Conservation (phyloP, 2,797 vertebrate species). For the Phataginus tetradactyla region DNA sequence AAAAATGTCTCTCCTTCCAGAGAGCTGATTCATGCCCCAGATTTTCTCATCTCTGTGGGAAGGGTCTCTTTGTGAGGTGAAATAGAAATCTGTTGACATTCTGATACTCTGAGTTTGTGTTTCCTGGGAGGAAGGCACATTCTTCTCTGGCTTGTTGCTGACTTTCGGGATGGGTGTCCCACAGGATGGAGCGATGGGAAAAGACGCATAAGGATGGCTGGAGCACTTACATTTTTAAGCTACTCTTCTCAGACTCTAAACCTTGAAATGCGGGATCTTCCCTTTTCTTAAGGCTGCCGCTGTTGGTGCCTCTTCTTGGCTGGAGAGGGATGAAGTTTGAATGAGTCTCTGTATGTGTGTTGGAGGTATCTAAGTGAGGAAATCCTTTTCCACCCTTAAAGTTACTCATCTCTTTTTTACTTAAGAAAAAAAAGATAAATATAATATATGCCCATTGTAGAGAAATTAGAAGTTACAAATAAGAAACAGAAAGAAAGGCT, state of each 20-base stretch:
- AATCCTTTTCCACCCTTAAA: slow-evolving; percentile 63
- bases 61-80: slow-evolving; percentile 41
- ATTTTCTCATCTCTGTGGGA: slow-evolving; percentile 42
- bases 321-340: slow-evolving; percentile 67
- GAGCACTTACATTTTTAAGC: slow-evolving; percentile 56
- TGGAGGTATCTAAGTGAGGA: slow-evolving; percentile 40
- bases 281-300: slow-evolving; percentile 1
- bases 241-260: neutral
- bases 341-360: slow-evolving; percentile 72
- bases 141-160: slow-evolving; percentile 49
- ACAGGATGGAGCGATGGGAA: neutral
- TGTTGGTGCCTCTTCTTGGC: slow-evolving; percentile 63
- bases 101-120: slow-evolving; percentile 54
- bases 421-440: neutral
- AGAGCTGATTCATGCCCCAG: slow-evolving; percentile 67
- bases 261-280: neutral
- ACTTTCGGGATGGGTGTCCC: slow-evolving; percentile 50
- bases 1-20: slow-evolving; percentile 69
- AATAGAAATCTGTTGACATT: slow-evolving; percentile 31
- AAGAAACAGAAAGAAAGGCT: neutral
- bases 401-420: slow-evolving; percentile 56
- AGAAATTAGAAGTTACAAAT: slow-evolving; percentile 23
- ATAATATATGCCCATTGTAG: neutral
- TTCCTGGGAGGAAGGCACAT: slow-evolving; percentile 15
- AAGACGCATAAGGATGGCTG: slow-evolving; percentile 17